Evolutionary conservation across 2,797 vertebrate species (phyloP), one percentile per base, ranked within the genome.

Genomic region (Siniperca obscura): DNA sequence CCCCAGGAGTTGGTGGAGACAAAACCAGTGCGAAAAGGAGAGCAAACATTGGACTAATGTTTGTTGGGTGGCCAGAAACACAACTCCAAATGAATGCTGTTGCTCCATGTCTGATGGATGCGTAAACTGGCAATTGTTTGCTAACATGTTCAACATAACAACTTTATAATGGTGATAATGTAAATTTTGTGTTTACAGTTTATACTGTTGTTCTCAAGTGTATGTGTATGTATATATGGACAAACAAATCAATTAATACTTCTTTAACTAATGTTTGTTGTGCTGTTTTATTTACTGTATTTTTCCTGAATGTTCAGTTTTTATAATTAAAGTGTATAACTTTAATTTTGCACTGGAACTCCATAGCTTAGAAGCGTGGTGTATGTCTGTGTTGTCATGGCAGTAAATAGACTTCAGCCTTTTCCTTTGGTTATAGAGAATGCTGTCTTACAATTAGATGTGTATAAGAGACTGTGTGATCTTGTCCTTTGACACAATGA

Each of bases 401-500:
- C 8, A 53, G 13, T 46, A 21, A 34, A 60, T 36, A 27, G 19
- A 22, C 38, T 17, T 40, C 1, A 48, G 38, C 21, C 4, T 48
- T 56, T 48, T 52, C 25, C 57, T 44, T 60, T 66, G 5, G 7
- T 53, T 22, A 30, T 3, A 34, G 21, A 52, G 21, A 60, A 5
- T 50, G 4, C n/a, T 56, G 53, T 30, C 67, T 48, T 12, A 2
- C 8, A 67, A 55, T 52, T 16, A 30, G 12, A 27, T 9, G 27
- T 69, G 17, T 27, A 12, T 22, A 14, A n/a, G 4, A 65, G 14
- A 30, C 38, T 48, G 22, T 38, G 55, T 62, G 59, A 52, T 74
- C 73, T 52, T 46, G 17, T 55, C 25, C 5, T 90, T 75, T 90
- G 78, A 57, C 72, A 87, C 64, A 59, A 88, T 62, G 83, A 77